Evolutionary conservation across 2,797 vertebrate species (phyloP).

Genomic region (Leptatherina wallacei): DNA sequence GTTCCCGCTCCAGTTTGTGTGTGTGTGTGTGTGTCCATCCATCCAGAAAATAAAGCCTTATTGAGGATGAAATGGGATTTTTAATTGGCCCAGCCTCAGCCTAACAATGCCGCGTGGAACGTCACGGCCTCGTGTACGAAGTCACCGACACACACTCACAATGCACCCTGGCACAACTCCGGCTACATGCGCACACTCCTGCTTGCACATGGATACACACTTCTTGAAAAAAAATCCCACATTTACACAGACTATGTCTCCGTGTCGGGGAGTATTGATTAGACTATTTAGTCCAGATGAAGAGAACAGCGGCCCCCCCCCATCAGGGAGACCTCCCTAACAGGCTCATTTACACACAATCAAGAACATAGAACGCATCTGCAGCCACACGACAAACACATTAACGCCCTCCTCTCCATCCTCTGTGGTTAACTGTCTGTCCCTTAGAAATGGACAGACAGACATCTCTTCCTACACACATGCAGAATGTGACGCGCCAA

Average conservation of each 20-base stretch:
- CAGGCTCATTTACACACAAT: conserved; percentile 59
- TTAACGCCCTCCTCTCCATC: conserved; percentile 2
- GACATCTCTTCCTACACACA: conserved; percentile 23
- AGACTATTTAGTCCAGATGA: conserved; percentile 73
- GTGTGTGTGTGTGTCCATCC: conserved; percentile 61
- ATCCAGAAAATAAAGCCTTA: conserved; percentile 84
- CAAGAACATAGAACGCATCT: conserved; percentile 28
- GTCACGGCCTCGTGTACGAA: conserved; percentile 70
- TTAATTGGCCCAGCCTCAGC: conserved; percentile 82
- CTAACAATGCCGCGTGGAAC: conserved; percentile 68
- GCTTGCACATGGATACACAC: conserved; percentile 1
- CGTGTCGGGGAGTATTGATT: conserved; percentile 76
- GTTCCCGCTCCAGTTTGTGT: conserved; percentile 20
- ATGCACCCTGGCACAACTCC: conserved; percentile 5
- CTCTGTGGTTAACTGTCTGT: conserved; percentile 4
- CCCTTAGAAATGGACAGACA: background rate
- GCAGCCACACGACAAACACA: conserved; percentile 27
- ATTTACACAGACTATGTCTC: conserved; percentile 29
- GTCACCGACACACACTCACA: conserved; percentile 64
- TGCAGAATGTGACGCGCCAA: conserved; percentile 57
- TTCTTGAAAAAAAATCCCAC: conserved; percentile 8
- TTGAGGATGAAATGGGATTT: conserved; percentile 86
- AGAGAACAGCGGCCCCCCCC: conserved; percentile 50
- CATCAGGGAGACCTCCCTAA: conserved; percentile 67
- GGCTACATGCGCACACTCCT: conserved; percentile 4